phyloP scores from a whole-genome alignment of 2,888 invertebrate genomes.

The Melanargia galathea region DNA sequence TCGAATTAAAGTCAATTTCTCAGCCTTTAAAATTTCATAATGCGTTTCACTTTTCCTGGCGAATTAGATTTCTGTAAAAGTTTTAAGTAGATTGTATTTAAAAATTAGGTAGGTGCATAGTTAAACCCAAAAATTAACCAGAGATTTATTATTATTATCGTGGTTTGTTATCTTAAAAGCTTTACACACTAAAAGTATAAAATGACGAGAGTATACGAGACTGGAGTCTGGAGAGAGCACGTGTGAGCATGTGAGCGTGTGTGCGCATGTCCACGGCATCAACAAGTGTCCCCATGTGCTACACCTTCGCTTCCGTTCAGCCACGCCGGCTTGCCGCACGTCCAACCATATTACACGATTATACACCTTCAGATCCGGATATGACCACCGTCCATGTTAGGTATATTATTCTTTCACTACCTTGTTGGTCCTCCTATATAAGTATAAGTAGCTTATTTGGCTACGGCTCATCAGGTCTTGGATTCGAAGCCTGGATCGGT shows the following conservation, averaged over 20 bases:
- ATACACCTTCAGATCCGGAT: neutral
- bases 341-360: conserved; percentile 7
- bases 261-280: conserved; percentile 66
- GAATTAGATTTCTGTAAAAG: neutral
- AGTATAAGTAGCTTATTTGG: too few relatives aligned
- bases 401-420: neutral
- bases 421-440: too few relatives aligned
- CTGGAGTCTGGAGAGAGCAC: neutral
- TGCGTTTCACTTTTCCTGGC: neutral
- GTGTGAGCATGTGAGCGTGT: conserved; percentile 41
- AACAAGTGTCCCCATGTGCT: conserved; percentile 79
- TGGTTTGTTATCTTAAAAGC: too few relatives aligned
- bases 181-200: too few relatives aligned
- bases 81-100: neutral
- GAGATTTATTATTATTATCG: too few relatives aligned
- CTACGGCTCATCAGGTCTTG: too few relatives aligned
- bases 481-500: too few relatives aligned
- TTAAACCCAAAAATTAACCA: too few relatives aligned
- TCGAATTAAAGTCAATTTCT: conserved; percentile 15
- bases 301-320: conserved; percentile 40
- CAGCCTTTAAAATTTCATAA: neutral
- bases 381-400: neutral
- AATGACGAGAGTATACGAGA: too few relatives aligned
- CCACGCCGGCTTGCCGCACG: conserved; percentile 18
- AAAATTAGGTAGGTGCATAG: neutral